These are phyloP conservation scores for Sebastes kiyomatsui DNA, from an alignment of 2,797 vertebrate genomes.

Conservation along the genomic window DNA sequence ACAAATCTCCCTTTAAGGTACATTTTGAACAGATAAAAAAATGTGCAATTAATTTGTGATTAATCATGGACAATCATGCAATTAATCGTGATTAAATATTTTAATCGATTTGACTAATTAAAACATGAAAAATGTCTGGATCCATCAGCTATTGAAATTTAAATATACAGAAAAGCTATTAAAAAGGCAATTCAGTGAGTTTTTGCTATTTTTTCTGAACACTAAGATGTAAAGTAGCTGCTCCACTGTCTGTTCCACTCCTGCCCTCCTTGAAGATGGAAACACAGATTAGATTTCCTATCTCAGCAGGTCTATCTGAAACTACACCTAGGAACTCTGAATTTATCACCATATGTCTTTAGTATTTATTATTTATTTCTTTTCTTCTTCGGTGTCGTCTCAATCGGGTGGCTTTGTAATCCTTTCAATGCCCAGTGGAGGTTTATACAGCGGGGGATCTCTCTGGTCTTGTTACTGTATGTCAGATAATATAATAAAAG, in stretches of 20 bases:
- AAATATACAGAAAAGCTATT: neutral
- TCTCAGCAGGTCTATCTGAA: neutral
- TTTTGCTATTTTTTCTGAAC: neutral
- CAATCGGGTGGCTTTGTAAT: constrained; percentile 34
- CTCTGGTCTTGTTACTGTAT: constrained; percentile 45
- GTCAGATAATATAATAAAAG: constrained; percentile 49
- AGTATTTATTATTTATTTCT: constrained; percentile 8
- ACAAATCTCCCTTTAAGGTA: too few relatives aligned
- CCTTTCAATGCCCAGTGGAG: constrained; percentile 45
- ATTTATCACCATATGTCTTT: neutral
- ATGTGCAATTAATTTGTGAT: too few relatives aligned
- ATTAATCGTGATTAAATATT: too few relatives aligned
- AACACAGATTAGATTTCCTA: constrained; percentile 5
- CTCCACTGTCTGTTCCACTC: neutral
- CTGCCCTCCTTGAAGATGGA: neutral
- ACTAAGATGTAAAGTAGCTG: neutral
- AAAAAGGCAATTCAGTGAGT: neutral
- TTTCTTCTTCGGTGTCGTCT: constrained; percentile 3
- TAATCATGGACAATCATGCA: too few relatives aligned
- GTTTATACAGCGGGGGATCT: constrained; percentile 60
- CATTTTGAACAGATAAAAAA: too few relatives aligned
- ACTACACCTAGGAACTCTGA: neutral
- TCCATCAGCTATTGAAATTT: neutral
- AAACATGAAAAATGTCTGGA: neutral
- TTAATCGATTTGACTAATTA: too few relatives aligned